Evolutionary conservation across 2,888 invertebrate genomes (phyloP).

Genomic region (Ischnus inquisitorius): DNA sequence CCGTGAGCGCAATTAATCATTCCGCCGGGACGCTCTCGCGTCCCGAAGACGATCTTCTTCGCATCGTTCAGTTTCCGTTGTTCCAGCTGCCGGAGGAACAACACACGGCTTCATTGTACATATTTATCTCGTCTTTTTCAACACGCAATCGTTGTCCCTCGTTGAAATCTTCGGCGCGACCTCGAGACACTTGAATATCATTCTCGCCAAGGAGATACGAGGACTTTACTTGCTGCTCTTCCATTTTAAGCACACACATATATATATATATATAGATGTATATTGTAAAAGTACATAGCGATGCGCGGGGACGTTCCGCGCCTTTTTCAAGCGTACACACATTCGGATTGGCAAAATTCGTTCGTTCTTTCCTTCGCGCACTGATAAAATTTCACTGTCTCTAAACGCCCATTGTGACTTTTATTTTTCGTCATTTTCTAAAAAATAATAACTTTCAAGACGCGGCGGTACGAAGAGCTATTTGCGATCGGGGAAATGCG

Average conservation of each 20-base stretch:
- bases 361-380: slow-evolving; percentile 45
- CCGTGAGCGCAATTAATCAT: slow-evolving; percentile 33
- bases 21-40: slow-evolving; percentile 13
- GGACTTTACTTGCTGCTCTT: slow-evolving; percentile 42
- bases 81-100: slow-evolving; percentile 40
- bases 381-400: slow-evolving; percentile 56
- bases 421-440: neutral
- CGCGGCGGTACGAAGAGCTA: neutral
- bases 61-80: slow-evolving; percentile 29
- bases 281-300: slow-evolving; percentile 29
- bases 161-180: slow-evolving; percentile 14
- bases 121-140: slow-evolving; percentile 14
- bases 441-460: slow-evolving; percentile 3
- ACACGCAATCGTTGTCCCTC: slow-evolving; percentile 26
- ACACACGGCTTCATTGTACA: slow-evolving; percentile 25
- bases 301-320: slow-evolving; percentile 28
- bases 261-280: slow-evolving; percentile 7
- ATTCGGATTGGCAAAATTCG: slow-evolving; percentile 58
- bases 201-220: slow-evolving; percentile 33
- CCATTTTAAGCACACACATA: slow-evolving; percentile 6
- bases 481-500: slow-evolving; percentile 33
- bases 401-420: slow-evolving; percentile 17
- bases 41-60: slow-evolving; percentile 10
- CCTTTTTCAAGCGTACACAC: slow-evolving; percentile 33
- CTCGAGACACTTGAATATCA: slow-evolving; percentile 44